Conservation (phyloP, 1,140 invertebrate species). For the Drosophila cardini region DNA sequence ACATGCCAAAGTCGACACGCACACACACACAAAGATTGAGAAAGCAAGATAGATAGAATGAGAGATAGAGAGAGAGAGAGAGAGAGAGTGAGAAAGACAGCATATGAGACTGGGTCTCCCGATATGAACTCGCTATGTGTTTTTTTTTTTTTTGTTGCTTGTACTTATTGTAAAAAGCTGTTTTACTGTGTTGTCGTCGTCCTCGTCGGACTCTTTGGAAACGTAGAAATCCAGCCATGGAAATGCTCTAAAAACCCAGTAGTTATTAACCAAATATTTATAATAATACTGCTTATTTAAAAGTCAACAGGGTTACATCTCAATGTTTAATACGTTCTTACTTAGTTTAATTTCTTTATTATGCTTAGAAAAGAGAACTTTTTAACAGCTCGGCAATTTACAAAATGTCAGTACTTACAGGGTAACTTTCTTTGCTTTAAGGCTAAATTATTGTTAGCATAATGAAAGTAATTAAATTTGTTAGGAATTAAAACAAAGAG, state of each 20-base stretch:
- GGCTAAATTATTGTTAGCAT: no score
- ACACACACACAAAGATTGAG: constrained; percentile 8
- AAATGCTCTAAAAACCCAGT: constrained; percentile 29
- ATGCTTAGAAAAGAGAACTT: no score
- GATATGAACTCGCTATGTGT: constrained; percentile 43
- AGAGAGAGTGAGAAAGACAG: neutral
- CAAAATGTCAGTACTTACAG: no score
- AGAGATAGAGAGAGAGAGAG: neutral
- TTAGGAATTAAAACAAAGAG: no score
- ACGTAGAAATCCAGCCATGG: constrained; percentile 15
- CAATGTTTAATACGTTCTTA: neutral
- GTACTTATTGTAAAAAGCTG: constrained; percentile 59
- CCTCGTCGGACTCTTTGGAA: constrained; percentile 1
- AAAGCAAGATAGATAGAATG: constrained; percentile 15
- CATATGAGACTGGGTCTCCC: constrained; percentile 23
- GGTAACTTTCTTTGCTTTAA: no score
- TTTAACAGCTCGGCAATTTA: no score
- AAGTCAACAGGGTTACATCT: neutral
- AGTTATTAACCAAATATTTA: constrained; percentile 8
- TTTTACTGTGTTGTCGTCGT: constrained; percentile 37
- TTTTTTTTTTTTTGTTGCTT: no score
- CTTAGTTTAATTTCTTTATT: neutral
- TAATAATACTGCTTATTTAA: neutral
- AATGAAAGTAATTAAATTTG: no score
- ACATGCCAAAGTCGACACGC: constrained; percentile 13